Base-by-base conservation (phyloP, 2,113 vertebrate genomes). In the Neodon shergylaensis region DNA sequence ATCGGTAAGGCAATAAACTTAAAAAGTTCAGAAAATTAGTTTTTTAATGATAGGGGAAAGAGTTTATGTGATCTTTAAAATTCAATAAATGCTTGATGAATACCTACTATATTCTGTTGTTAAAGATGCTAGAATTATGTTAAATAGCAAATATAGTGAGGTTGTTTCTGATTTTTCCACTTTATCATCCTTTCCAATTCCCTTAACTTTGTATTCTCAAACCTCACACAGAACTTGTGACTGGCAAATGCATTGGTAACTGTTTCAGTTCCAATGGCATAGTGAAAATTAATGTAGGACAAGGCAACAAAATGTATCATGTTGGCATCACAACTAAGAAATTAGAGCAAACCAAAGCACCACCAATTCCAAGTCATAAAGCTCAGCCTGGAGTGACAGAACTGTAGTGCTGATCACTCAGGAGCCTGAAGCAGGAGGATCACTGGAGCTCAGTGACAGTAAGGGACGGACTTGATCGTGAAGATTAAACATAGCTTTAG, bases 271-370 rank as follows among this genome's bases (percentile, higher is more conserved):
- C 36, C 61, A 11, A 7, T 84, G 68, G 6, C 61, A 85, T 66
- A 65, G 11, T 77, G 61, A 84, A 89, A n/a, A 11, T 84, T 52
- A 88, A 66, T 58, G 61, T 47, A 88, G 66, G 31, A 91, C 61
- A 39, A 91, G n/a, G 52, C 31, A 54, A 70, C 33, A 47, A 49
- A 95, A 66, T 47, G 86, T 0, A 58, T 58, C 3, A 19, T 86
- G 22, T 26, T 73, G 49, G 3, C 86, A 33, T 61, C 17, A 93
- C 33, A 91, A 82, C 10, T 26, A 94, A 91, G 73, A 93, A 96
- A 90, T n/a, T 79, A 96, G 39, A 89, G 52, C 63, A 96, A 42
- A 58, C 24, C 33, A 96, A 58, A 95, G 93, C 95, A 66, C 93
- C 88, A 89, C 70, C 90, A 92, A 14, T 61, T 95, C 16, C 49